phyloP scores from a whole-genome alignment of 2,797 vertebrate genomes.

The Betta splendens region DNA sequence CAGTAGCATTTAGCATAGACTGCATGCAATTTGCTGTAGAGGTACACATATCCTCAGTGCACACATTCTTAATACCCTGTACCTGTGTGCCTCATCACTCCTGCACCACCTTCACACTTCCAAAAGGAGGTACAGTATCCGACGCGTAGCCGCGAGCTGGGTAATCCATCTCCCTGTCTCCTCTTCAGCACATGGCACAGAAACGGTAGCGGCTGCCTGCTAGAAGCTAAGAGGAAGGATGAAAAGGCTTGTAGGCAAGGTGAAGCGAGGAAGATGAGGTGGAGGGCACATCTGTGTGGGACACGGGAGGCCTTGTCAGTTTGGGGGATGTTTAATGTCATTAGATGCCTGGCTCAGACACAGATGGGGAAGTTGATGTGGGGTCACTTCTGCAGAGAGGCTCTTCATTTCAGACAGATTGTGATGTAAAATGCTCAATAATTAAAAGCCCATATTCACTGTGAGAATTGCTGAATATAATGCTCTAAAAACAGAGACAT shows the following conservation, averaged over 20 bases:
- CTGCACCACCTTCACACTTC: conserved; percentile 69
- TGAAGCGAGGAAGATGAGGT: conserved; percentile 37
- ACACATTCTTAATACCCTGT: conserved; percentile 7
- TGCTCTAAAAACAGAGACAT: too few species aligned
- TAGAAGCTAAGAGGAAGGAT: conserved; percentile 38
- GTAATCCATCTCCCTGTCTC: conserved; percentile 67
- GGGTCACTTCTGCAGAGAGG: conserved; percentile 9
- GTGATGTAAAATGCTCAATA: not conserved
- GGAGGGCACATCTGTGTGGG: conserved; percentile 48
- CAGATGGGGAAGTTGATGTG: conserved; percentile 24
- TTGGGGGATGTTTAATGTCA: conserved; percentile 33
- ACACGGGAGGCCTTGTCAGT: conserved; percentile 33
- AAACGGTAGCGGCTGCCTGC: conserved; percentile 26
- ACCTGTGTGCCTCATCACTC: conserved; percentile 37
- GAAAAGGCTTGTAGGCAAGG: conserved; percentile 43
- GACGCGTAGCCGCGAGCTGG: conserved; percentile 42
- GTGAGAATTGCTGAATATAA: not conserved
- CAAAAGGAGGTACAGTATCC: conserved; percentile 66
- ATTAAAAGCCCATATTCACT: not conserved
- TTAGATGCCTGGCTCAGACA: conserved; percentile 11
- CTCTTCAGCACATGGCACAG: conserved; percentile 22
- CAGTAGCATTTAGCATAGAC: too few species aligned
- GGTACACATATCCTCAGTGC: not conserved
- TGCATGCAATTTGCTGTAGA: too few species aligned
- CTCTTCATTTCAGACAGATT: not conserved